Evolutionary conservation across 2,888 invertebrate species (phyloP).

Genomic region (Eupelmus urozonus): DNA sequence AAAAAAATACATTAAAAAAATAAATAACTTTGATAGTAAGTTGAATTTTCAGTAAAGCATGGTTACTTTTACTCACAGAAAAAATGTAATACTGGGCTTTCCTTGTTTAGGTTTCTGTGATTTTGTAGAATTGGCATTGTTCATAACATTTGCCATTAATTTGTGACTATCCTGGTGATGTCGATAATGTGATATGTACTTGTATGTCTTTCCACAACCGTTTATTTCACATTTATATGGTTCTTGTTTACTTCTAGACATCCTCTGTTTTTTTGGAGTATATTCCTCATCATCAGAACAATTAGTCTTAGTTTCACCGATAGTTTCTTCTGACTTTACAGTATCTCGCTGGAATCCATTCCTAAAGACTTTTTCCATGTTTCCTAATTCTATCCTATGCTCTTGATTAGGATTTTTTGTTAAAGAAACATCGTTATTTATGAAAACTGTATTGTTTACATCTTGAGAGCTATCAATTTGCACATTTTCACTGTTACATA

Average conservation of each 20-base stretch:
- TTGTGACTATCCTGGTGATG: slow-evolving; percentile 76
- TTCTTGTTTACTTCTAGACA: slow-evolving; percentile 75
- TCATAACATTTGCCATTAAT: slow-evolving; percentile 65
- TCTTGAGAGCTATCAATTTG: slow-evolving; percentile 67
- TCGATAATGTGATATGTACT: slow-evolving; percentile 72
- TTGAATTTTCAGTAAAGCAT: slow-evolving; percentile 1
- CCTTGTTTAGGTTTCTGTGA: slow-evolving; percentile 70
- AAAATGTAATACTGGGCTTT: slow-evolving; percentile 74
- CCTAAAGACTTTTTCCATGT: slow-evolving; percentile 72
- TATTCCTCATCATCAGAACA: slow-evolving; percentile 75
- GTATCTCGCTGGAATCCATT: slow-evolving; percentile 69
- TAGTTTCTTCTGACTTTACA: slow-evolving; percentile 65
- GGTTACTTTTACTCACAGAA: slow-evolving; percentile 70
- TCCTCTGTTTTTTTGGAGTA: slow-evolving; percentile 75
- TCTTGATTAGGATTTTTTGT: slow-evolving; percentile 71
- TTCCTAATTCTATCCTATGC: slow-evolving; percentile 72
- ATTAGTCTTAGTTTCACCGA: slow-evolving; percentile 67
- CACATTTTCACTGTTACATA: slow-evolving; percentile 62
- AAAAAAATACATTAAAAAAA: slow-evolving; percentile 1
- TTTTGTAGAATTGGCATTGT: slow-evolving; percentile 67
- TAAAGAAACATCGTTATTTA: slow-evolving; percentile 72
- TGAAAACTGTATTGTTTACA: slow-evolving; percentile 69
- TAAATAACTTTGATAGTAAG: background rate
- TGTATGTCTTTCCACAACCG: slow-evolving; percentile 76
- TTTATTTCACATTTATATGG: slow-evolving; percentile 74